Evolutionary conservation across 2,113 vertebrate species (phyloP), one percentile per base, ranked within the genome.

Genomic region (Scytalopus superciliaris): DNA sequence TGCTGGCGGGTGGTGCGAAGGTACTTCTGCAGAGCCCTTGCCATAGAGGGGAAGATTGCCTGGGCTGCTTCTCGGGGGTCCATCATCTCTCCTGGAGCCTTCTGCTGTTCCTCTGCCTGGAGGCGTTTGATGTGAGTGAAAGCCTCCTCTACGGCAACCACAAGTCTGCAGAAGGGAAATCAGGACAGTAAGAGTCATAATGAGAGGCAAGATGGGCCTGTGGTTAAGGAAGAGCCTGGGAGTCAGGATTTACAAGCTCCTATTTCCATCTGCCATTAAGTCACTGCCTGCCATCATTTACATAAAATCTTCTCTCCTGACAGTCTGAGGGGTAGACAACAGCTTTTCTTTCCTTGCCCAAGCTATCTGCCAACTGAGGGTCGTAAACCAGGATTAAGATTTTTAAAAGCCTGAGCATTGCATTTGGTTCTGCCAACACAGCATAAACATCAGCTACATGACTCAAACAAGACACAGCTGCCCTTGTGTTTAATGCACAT

Each of bases 31-130:
- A 99, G 97, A 6, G 99, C 99, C 39, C 99, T 98, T 2, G 99
- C 99, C 98, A 99, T 99, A 78, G 99, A 99, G 1, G 99, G 99
- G 95, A 99, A 99, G 97, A 99, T 99, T 94, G 99, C 99, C 93
- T 99, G 99, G 0, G 99, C 99, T 1, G 99, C 99, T 96, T 99
- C 99, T 27, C 99, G 98, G 1, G 99, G 98, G 92, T 99, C 99
- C 99, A 99, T 99, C 96, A 98, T 98, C 39, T 99, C 99, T 19
- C 98, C 99, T 0, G 99, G 98, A 27, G 98, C 94, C 63, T 99
- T 99, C 97, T 99, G 99, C 97, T 99, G 99, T 77, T 99, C 99
- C 74, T 99, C 99, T 3, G 95, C 96, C 91, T 99, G 99, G 52
- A 99, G 97, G 24, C 98, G 98, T 96, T 99, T 98, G 93, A 99